Evolutionary conservation across 1,140 invertebrate genomes (phyloP).

Genomic region (Lordiphosa mommai): DNA sequence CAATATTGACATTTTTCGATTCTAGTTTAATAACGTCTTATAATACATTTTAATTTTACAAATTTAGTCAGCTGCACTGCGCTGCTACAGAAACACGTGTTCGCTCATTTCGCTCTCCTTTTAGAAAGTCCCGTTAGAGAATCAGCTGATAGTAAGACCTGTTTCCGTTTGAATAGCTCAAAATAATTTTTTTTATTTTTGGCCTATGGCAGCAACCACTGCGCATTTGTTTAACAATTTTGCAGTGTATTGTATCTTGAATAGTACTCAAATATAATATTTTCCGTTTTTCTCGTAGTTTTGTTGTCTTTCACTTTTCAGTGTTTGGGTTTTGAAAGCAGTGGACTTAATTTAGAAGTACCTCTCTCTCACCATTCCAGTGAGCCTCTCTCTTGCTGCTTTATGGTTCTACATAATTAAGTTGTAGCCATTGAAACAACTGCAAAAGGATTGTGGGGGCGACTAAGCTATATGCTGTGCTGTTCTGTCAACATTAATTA

Average conservation of each 20-base stretch:
- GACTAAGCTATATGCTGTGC: background rate
- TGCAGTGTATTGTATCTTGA: background rate
- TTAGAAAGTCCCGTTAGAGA: too few species aligned
- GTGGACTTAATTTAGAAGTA: conserved; percentile 39
- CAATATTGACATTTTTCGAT: too few species aligned
- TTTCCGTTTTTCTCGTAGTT: conserved; percentile 2
- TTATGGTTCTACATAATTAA: conserved; percentile 50
- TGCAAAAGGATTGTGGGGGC: conserved; percentile 33
- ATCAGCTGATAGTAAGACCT: too few species aligned
- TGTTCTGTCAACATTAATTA: conserved; percentile 43
- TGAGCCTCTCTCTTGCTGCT: conserved; percentile 24
- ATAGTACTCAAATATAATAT: background rate
- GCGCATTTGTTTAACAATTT: too few species aligned
- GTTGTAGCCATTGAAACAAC: conserved; percentile 34
- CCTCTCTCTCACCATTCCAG: conserved; percentile 8
- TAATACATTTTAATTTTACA: too few species aligned
- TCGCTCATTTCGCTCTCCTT: too few species aligned
- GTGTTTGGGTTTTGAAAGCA: conserved; percentile 2
- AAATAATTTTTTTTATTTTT: too few species aligned
- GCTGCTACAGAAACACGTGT: too few species aligned
- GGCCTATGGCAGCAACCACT: too few species aligned
- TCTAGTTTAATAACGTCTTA: too few species aligned
- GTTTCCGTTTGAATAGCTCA: too few species aligned
- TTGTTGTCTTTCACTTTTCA: background rate
- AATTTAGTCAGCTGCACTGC: too few species aligned